Evolutionary conservation across 2,113 vertebrate species (phyloP).

Genomic region (Tringa solitaria): DNA sequence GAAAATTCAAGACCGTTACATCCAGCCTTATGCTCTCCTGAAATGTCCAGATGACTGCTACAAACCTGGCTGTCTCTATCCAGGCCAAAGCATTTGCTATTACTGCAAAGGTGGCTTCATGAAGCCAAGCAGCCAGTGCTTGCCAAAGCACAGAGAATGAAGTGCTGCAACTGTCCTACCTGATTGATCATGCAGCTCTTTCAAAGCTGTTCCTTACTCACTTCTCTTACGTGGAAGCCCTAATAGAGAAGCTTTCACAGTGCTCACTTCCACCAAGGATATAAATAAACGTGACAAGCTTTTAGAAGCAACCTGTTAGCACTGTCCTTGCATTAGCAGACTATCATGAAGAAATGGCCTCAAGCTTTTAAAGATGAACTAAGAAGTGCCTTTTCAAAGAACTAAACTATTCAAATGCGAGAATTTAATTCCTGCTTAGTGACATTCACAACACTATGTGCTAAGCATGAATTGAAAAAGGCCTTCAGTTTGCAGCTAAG

Average conservation of each 20-base stretch:
- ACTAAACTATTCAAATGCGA: background rate
- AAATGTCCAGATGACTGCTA: background rate
- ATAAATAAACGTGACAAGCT: background rate
- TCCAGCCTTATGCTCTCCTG: background rate
- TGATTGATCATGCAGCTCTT: slow-evolving; percentile 21
- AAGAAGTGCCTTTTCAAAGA: background rate
- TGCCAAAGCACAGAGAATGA: background rate
- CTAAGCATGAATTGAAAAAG: background rate
- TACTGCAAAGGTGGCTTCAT: background rate
- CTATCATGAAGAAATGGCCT: background rate
- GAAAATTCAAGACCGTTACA: background rate
- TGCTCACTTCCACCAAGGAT: background rate
- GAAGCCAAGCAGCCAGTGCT: background rate
- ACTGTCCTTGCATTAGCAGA: background rate
- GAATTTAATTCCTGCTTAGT: background rate
- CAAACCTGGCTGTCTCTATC: background rate
- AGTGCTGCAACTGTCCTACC: background rate
- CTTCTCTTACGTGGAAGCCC: background rate
- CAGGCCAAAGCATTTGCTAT: background rate
- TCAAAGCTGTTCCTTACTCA: background rate
- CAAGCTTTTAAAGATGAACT: slow-evolving; percentile 1
- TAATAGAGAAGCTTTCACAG: background rate
- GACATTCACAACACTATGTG: background rate
- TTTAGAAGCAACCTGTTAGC: slow-evolving; percentile 39
- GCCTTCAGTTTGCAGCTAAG: background rate